phyloP scores from a whole-genome alignment of 2,113 vertebrate genomes.

The Geococcyx californianus region DNA sequence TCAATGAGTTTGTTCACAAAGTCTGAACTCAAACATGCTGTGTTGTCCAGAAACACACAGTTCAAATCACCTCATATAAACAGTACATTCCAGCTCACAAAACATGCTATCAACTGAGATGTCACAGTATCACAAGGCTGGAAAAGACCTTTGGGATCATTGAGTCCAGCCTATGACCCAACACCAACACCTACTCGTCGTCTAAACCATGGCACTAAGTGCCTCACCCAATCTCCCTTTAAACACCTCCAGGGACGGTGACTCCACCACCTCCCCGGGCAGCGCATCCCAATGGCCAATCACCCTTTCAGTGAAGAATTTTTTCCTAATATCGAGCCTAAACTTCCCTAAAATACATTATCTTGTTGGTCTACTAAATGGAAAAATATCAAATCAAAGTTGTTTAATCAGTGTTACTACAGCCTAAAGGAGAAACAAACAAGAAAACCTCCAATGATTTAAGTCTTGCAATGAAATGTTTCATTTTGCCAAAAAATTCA shows the following conservation, averaged over 20 bases:
- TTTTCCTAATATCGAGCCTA: too few relatives aligned
- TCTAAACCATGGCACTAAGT: too few relatives aligned
- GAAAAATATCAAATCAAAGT: neutral
- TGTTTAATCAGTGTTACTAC: neutral
- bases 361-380: neutral
- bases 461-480: neutral
- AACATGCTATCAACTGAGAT: neutral
- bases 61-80: neutral
- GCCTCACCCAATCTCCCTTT: too few relatives aligned
- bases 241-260: too few relatives aligned
- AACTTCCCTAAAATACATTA: too few relatives aligned
- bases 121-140: too few relatives aligned
- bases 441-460: neutral
- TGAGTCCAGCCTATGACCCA: too few relatives aligned
- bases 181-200: too few relatives aligned
- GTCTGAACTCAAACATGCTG: neutral
- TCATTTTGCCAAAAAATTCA: fast-evolving
- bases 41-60: neutral
- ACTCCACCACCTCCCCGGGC: too few relatives aligned
- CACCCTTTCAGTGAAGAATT: too few relatives aligned
- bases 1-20: neutral
- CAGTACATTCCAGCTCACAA: fast-evolving
- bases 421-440: neutral
- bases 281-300: too few relatives aligned
- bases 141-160: too few relatives aligned